Percentiles rank a stretch among this genome's conserved stretches.
Conservation (phyloP, 1,140 invertebrate genomes). For the Oreohelix idahoensis region DNA sequence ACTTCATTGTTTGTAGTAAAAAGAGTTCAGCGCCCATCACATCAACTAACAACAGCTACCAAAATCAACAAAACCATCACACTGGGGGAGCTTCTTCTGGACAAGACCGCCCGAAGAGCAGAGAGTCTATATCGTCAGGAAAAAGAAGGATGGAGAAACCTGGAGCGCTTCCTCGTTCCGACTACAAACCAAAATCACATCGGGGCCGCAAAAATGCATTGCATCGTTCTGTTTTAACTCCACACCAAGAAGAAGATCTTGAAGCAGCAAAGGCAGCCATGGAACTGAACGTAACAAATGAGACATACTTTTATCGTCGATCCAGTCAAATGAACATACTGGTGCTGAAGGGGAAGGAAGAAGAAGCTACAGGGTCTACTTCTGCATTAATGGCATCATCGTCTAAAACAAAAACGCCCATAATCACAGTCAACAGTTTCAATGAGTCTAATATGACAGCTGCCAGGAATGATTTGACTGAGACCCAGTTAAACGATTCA, state of each 20-base stretch:
- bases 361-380: not conserved
- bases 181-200: not conserved
- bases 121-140: not conserved
- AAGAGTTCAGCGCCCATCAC: not conserved
- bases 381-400: not conserved
- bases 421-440: not conserved
- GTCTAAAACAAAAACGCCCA: not conserved
- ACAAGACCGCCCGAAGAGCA: too few species aligned
- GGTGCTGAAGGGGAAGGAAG: not conserved
- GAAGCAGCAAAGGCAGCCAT: not conserved
- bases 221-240: not conserved
- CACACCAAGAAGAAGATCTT: constrained; percentile 31
- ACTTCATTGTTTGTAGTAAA: constrained; percentile 45
- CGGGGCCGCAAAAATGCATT: not conserved
- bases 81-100: not conserved
- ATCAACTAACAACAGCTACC: not conserved
- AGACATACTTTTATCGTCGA: not conserved
- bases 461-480: not conserved
- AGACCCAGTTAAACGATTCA: not conserved
- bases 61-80: not conserved
- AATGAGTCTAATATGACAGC: not conserved
- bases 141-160: not conserved
- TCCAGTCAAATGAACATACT: not conserved
- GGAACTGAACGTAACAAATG: not conserved
- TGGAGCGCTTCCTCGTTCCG: not conserved